Evolutionary conservation across 2,888 invertebrate species (phyloP), one percentile per base, ranked within the genome.

Genomic region (Octonoba sinensis): DNA sequence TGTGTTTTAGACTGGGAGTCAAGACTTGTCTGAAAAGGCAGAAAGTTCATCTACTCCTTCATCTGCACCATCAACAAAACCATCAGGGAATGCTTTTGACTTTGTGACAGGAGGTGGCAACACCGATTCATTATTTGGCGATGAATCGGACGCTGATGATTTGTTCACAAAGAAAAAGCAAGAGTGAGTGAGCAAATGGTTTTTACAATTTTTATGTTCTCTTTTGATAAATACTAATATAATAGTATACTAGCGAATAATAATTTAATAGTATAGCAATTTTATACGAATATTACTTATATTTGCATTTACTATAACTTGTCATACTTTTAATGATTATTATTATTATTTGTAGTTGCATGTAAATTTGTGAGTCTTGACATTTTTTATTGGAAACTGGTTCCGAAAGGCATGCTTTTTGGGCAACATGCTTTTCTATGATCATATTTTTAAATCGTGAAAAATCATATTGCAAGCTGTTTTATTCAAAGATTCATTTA

Each of bases 61-160:
- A n/a, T 81, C 79, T 18, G 73, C 79, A 8, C 67, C 69, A 56
- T 81, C 79, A 3, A 62, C 56, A 16, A 81, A 73, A n/a, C 69
- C 67, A 12, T 66, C 79, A 18, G 73, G 79, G 12, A 73, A 73
- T 81, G 60, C 79, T 4, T 81, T 81, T 73, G 73, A 69, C 57
- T 81, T 81, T 64, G 46, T 24, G 15, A 60, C 51, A 56, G 79
- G 67, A 20, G 72, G 47, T 22, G 65, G 72, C 12, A 56, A 46
- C 15, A 15, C 51, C 36, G 73, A 73, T 59, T 65, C 71, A 27
- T 64, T 82, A 3, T 76, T 82, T 65, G 75, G 75, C 13, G 78
- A 79, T 71, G 83, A 83, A 27, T 74, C 73, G 2, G 79, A 79
- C 60, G 79, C 44, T n/a, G 83, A 83, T 67, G 83, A 83, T 59